Evolutionary conservation across 2,888 invertebrate genomes (phyloP).

Genomic region (Lamellibrachia columna): DNA sequence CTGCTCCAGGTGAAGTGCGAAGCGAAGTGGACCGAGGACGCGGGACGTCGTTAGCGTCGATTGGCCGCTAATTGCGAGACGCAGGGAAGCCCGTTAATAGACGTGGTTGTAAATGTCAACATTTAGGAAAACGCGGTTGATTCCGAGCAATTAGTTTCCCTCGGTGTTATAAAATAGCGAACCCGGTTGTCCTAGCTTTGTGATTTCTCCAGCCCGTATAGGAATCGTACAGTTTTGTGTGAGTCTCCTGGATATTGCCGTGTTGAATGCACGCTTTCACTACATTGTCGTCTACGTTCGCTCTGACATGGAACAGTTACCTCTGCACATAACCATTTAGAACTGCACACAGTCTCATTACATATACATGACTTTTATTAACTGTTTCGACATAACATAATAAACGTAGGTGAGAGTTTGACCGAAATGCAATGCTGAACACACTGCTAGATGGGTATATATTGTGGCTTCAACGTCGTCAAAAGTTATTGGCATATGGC

Average conservation of each 20-base stretch:
- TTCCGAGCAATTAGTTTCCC: background rate
- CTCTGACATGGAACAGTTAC: no score
- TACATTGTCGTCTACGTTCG: no score
- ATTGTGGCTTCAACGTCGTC: background rate
- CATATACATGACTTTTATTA: background rate
- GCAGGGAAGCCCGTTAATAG: no score
- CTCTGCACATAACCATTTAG: background rate
- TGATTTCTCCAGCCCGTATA: background rate
- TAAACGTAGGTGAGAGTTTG: background rate
- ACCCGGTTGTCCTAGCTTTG: background rate
- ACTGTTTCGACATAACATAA: no score
- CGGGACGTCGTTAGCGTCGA: background rate
- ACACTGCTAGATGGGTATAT: background rate
- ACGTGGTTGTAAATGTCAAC: constrained; percentile 4
- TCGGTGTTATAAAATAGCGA: background rate
- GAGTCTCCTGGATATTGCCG: no score
- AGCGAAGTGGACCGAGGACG: background rate
- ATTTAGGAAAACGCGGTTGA: background rate
- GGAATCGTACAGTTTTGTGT: no score
- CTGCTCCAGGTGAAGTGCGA: background rate
- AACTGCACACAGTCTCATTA: background rate
- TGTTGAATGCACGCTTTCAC: no score
- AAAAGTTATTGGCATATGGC: no score
- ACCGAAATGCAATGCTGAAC: background rate
- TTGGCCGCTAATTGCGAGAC: background rate